These are phyloP conservation scores for Telmatochromis brachygnathus DNA, from an alignment of 2,113 vertebrate species.

Conservation along the genomic window DNA sequence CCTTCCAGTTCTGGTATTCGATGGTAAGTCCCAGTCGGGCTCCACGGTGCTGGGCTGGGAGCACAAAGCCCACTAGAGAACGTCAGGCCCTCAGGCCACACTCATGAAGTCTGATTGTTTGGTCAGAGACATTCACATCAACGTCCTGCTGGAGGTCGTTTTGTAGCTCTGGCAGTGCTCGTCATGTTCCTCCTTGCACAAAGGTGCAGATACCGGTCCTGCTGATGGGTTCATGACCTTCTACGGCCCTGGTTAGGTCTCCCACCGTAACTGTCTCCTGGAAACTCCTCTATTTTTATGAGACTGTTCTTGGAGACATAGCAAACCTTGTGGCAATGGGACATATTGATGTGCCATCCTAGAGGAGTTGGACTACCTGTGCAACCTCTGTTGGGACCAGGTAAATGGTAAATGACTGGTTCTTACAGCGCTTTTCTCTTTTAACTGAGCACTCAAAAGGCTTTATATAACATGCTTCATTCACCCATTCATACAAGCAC, in stretches of 20 bases:
- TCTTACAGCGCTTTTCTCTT: rapidly evolving
- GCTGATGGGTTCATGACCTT: not conserved
- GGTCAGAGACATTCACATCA: not conserved
- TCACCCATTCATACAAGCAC: not conserved
- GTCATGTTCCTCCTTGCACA: rapidly evolving
- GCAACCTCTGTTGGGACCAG: not conserved
- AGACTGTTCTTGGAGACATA: not conserved
- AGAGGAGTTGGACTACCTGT: not conserved
- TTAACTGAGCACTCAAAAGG: not conserved
- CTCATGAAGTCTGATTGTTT: not conserved
- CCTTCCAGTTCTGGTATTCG: not conserved
- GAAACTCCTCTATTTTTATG: not conserved
- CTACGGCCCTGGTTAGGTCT: not conserved
- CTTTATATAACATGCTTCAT: not conserved
- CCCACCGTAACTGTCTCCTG: not conserved
- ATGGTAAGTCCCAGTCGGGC: not conserved
- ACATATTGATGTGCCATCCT: not conserved
- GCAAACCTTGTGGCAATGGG: not conserved
- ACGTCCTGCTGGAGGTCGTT: not conserved
- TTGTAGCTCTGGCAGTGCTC: not conserved
- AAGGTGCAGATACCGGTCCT: not conserved
- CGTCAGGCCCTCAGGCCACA: rapidly evolving
- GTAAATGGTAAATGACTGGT: not conserved
- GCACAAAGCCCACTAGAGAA: not conserved
- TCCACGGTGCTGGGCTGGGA: not conserved